These are phyloP conservation scores for Falco novaeseelandiae DNA, from an alignment of 2,797 vertebrate species.

Conservation along the genomic window DNA sequence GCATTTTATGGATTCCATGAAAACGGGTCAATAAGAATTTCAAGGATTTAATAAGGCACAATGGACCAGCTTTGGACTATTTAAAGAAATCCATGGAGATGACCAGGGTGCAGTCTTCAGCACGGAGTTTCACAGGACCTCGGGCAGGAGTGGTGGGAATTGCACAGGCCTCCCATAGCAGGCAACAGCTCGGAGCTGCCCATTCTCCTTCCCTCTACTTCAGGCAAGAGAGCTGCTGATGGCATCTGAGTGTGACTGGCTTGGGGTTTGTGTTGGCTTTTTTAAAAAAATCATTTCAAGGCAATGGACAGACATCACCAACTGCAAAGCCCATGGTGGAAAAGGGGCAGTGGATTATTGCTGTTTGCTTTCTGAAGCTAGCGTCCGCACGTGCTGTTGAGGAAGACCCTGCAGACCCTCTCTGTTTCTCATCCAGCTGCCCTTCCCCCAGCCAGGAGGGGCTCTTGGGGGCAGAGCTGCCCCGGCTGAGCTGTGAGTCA, in stretches of 20 bases:
- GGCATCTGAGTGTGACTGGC: not conserved
- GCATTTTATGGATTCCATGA: not conserved
- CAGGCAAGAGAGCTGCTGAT: not conserved
- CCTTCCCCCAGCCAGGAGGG: not conserved
- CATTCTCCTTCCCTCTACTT: not conserved
- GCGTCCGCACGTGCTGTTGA: rapidly evolving
- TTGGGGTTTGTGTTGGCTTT: not conserved
- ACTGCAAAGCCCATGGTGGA: not conserved
- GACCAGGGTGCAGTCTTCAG: not conserved
- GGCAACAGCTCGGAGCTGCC: not conserved
- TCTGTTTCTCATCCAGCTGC: not conserved
- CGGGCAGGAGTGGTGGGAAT: not conserved
- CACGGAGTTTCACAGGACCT: not conserved
- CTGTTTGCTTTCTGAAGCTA: not conserved
- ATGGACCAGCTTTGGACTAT: not conserved
- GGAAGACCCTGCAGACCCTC: not conserved
- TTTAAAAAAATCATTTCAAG: not conserved
- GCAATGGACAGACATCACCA: not conserved
- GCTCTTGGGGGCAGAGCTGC: not conserved
- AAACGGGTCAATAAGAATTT: slow-evolving; percentile 45
- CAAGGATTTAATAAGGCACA: slow-evolving; percentile 21
- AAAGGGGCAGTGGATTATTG: not conserved
- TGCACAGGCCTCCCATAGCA: not conserved
- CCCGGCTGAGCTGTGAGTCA: not conserved
- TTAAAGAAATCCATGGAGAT: not conserved